A percentile compares a stretch with the other conserved stretches of the same genome.
Conservation (phyloP, 92 coral and sea anemone species). For the Phymanthus crucifer region DNA sequence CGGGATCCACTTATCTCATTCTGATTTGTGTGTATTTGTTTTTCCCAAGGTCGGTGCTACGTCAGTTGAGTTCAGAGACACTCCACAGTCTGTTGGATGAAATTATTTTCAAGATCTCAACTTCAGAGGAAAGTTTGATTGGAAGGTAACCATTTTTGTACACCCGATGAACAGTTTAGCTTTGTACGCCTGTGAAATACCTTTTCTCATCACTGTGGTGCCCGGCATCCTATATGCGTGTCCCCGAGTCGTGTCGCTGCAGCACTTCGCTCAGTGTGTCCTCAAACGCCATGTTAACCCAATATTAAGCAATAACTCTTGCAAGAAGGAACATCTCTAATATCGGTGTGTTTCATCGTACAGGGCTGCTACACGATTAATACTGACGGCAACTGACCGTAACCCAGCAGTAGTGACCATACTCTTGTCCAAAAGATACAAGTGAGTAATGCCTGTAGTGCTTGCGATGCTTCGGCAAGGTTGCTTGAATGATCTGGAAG, state of each 20-base stretch:
- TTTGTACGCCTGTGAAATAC: too few species aligned
- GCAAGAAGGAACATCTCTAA: neutral
- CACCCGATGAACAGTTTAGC: too few species aligned
- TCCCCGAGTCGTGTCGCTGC: too few species aligned
- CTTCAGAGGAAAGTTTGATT: constrained; percentile 84
- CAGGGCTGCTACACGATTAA: constrained; percentile 84
- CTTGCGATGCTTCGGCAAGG: too few species aligned
- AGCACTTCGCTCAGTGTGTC: too few species aligned
- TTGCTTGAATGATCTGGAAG: too few species aligned
- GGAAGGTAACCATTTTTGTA: constrained; percentile 63
- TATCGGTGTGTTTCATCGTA: neutral
- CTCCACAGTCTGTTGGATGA: constrained; percentile 85
- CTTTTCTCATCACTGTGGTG: too few species aligned
- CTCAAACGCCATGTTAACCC: too few species aligned
- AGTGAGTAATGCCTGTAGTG: constrained; percentile 41
- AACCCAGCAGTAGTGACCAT: constrained; percentile 76
- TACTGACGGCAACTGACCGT: constrained; percentile 78
- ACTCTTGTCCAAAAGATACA: constrained; percentile 85
- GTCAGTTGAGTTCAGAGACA: constrained; percentile 47
- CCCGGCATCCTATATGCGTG: too few species aligned
- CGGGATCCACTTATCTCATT: neutral
- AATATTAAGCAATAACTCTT: neutral
- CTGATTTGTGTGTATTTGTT: neutral
- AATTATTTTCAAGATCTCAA: constrained; percentile 89
- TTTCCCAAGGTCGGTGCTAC: constrained; percentile 51